Conservation (phyloP, 2,888 invertebrate genomes). For the Anticlea derivata region DNA sequence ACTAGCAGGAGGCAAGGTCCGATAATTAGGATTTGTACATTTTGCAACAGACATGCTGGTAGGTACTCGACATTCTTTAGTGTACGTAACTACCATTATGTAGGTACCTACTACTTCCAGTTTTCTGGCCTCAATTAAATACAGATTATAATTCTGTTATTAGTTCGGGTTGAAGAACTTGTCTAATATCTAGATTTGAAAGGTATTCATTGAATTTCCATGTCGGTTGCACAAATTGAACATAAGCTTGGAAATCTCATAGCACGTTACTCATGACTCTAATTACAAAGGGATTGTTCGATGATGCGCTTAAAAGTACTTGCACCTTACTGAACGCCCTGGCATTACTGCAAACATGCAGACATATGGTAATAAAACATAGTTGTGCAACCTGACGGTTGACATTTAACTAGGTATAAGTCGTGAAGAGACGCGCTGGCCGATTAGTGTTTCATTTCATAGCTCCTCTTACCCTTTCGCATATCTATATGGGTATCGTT, state of each 20-base stretch:
- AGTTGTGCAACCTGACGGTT: slow-evolving; percentile 69
- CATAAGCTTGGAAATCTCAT: background rate
- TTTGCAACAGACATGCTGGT: slow-evolving; percentile 51
- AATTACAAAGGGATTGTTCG: slow-evolving; percentile 39
- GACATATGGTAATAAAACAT: slow-evolving; percentile 71
- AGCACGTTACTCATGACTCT: slow-evolving; percentile 23
- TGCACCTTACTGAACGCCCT: slow-evolving; percentile 56
- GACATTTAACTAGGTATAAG: slow-evolving; percentile 72
- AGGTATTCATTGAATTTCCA: slow-evolving; percentile 4
- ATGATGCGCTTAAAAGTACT: slow-evolving; percentile 56
- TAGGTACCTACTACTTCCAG: slow-evolving; percentile 61
- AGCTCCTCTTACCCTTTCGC: slow-evolving; percentile 40
- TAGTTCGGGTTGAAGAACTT: slow-evolving; percentile 22
- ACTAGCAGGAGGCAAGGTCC: slow-evolving; percentile 35
- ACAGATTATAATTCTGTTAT: slow-evolving; percentile 57
- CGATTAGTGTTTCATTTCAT: slow-evolving; percentile 48
- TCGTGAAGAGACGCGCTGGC: slow-evolving; percentile 48
- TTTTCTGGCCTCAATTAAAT: slow-evolving; percentile 71
- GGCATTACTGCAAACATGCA: slow-evolving; percentile 54
- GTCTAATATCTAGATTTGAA: slow-evolving; percentile 10
- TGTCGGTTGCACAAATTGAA: background rate
- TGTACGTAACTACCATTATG: slow-evolving; percentile 48
- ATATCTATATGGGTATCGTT: too few relatives aligned
- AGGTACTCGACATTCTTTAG: slow-evolving; percentile 30
- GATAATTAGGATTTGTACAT: slow-evolving; percentile 50